These are phyloP conservation scores for Vultur gryphus DNA, from an alignment of 2,797 vertebrate species.

Conservation along the genomic window DNA sequence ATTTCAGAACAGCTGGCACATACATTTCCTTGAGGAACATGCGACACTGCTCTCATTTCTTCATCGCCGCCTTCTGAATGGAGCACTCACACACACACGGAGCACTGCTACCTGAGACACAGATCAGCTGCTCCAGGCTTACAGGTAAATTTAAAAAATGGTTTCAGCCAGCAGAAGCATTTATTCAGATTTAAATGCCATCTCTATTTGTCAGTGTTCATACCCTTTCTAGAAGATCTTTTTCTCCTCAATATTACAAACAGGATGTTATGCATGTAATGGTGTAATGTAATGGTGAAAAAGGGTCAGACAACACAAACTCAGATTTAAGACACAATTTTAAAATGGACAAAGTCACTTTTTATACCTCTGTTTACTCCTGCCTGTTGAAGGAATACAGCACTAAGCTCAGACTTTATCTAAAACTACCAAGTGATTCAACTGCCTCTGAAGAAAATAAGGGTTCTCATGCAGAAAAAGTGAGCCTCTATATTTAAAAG, in stretches of 20 bases:
- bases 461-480: fast-evolving
- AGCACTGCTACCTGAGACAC: background rate
- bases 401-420: background rate
- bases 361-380: background rate
- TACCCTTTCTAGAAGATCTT: background rate
- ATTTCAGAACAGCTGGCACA: background rate
- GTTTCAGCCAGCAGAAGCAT: background rate
- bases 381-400: background rate
- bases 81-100: fast-evolving
- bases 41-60: fast-evolving
- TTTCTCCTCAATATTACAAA: background rate
- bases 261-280: fast-evolving
- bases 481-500: background rate
- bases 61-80: fast-evolving
- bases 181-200: background rate
- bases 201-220: background rate
- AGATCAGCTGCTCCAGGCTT: background rate
- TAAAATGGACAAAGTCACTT: background rate
- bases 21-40: background rate
- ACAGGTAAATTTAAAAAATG: background rate
- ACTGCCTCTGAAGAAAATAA: background rate
- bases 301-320: background rate
- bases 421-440: background rate
- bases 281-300: background rate
- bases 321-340: background rate